phyloP scores from a whole-genome alignment of 2,888 invertebrate species.

The Aspidiotus destructor region DNA sequence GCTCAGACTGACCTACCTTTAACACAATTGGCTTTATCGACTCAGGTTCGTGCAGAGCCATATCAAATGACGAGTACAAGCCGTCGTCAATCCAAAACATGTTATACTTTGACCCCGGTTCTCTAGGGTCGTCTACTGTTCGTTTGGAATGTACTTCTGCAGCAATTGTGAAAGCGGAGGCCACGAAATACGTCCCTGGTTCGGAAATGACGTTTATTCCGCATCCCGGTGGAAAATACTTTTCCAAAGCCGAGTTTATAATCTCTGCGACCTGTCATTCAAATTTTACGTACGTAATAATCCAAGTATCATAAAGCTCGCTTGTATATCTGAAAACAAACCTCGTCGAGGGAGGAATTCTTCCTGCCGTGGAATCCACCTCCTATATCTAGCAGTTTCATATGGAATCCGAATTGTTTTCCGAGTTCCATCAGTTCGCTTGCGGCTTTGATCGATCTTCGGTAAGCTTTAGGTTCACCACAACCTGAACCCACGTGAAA shows the following conservation, averaged over 20 bases:
- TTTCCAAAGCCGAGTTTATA: constrained; percentile 67
- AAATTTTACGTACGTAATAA: neutral
- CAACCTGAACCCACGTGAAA: constrained; percentile 95
- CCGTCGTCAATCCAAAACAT: constrained; percentile 99
- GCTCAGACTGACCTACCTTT: constrained; percentile 44
- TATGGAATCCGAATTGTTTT: constrained; percentile 59
- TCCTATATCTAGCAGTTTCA: constrained; percentile 74
- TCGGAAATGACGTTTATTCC: constrained; percentile 83
- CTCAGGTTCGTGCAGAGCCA: constrained; percentile 88
- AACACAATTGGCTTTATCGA: constrained; percentile 61
- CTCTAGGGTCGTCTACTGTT: constrained; percentile 43
- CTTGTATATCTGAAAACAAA: neutral
- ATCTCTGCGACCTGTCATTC: constrained; percentile 59
- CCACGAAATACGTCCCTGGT: constrained; percentile 92
- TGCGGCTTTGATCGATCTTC: constrained; percentile 63
- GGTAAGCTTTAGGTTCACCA: constrained; percentile 67
- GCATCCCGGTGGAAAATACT: constrained; percentile 62
- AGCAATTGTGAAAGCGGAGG: constrained; percentile 86
- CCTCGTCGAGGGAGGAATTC: neutral
- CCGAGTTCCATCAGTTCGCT: constrained; percentile 65
- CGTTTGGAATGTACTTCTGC: constrained; percentile 77
- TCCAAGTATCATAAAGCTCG: neutral
- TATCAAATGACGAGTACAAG: constrained; percentile 97
- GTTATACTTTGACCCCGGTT: constrained; percentile 39
- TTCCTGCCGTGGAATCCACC: constrained; percentile 76